Base-by-base conservation (phyloP, 2,113 vertebrate species). In the Ifrita kowaldi region DNA sequence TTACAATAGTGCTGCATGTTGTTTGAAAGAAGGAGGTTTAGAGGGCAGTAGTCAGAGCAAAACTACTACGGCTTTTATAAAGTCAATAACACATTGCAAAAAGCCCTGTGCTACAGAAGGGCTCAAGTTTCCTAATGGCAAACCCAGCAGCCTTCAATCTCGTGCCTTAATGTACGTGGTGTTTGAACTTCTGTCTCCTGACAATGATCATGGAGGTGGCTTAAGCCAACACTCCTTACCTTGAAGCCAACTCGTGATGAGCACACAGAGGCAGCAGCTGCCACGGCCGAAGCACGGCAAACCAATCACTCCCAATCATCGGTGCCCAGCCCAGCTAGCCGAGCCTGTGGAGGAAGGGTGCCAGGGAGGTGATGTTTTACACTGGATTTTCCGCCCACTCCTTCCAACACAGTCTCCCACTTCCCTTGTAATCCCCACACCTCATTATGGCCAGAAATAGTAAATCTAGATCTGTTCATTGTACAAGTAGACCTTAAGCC, bases 281-380 rank as follows among this genome's bases (percentile, higher is more conserved):
- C 71, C 68, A 28, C 0, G 0, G 42, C 50, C 0, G 0, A 57
- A 23, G 35, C 16, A 47, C 1, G 0, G 74, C 57, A 87, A 82
- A 49, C 13, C 4, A 3, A 13, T 30, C 21, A 2, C 13, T 81
- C 18, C 0, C 1, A 55, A 8, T 30, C 24, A 19, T 16, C 57
- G 22, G 15, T 75, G 17, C 63, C 23, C n/a, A 56, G 27, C 17
- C 21, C 0, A 0, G 14, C 3, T 2, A 63, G n/a, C 21, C 0
- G 0, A 80, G 56, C 26, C 77, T 69, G n/a, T 1, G 2, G 32
- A 83, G 41, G 65, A 84, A 79, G 14, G 20, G 39, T 33, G 18
- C 3, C 5, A 3, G 18, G 13, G 41, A 83, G n/a, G 26, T 55
- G n/a, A 46, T 3, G 0, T 32, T 69, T 67, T 24, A 33, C 59